These are phyloP conservation scores for Thymallus thymallus DNA, from an alignment of 2,113 vertebrate species.

Conservation along the genomic window DNA sequence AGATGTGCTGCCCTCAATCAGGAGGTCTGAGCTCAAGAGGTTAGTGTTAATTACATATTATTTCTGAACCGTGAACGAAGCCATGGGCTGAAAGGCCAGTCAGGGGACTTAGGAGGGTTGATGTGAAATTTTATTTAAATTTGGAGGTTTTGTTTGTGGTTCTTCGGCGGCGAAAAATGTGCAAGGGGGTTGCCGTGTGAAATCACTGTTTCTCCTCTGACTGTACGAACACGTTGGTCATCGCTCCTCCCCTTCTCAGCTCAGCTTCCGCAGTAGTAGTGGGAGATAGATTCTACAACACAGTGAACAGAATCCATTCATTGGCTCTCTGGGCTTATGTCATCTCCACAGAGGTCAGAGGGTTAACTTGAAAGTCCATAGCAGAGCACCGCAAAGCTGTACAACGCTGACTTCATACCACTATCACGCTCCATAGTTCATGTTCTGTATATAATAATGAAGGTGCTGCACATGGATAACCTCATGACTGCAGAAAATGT, in stretches of 20 bases:
- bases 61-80: slow-evolving; percentile 42
- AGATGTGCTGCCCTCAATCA: slow-evolving; percentile 48
- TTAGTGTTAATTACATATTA: slow-evolving; percentile 56
- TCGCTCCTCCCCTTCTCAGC: background rate
- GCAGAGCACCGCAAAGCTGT: background rate
- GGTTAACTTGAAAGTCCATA: slow-evolving; percentile 15
- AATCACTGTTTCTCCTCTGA: background rate
- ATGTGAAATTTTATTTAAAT: slow-evolving; percentile 25
- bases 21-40: slow-evolving; percentile 33
- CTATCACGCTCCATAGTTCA: background rate
- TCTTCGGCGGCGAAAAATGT: background rate
- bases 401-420: background rate
- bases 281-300: background rate
- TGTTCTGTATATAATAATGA: slow-evolving; percentile 9
- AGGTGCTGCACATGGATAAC: slow-evolving; percentile 18
- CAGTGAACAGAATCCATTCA: background rate
- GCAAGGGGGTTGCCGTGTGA: background rate
- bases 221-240: background rate
- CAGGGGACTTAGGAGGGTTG: background rate
- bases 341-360: background rate
- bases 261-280: background rate
- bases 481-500: slow-evolving; percentile 17
- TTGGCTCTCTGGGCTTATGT: background rate
- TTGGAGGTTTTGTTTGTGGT: slow-evolving; percentile 1
- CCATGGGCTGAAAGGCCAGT: background rate